phyloP scores from a whole-genome alignment of 2,113 vertebrate species.

The Sisor rabdophorus region DNA sequence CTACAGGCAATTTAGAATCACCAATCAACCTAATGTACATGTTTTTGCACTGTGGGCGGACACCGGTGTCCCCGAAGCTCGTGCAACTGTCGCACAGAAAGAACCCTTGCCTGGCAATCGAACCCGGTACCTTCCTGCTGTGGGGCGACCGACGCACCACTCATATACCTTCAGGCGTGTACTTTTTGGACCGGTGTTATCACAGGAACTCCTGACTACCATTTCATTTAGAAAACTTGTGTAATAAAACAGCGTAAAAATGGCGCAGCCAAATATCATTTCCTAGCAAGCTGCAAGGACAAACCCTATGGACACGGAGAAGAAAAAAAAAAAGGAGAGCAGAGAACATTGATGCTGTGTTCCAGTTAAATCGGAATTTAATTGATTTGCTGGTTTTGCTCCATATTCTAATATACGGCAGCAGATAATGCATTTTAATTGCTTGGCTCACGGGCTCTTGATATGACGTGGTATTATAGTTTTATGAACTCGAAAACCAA shows the following conservation, averaged over 20 bases:
- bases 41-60: no score
- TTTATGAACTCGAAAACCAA: conserved; percentile 46
- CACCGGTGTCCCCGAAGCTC: no score
- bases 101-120: no score
- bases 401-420: conserved; percentile 41
- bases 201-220: neutral
- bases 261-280: neutral
- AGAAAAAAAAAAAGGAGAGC: neutral
- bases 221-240: neutral
- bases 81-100: no score
- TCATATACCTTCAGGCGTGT: neutral
- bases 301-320: neutral
- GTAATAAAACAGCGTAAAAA: neutral
- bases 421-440: conserved; percentile 50
- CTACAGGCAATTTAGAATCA: no score
- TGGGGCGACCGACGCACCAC: no score
- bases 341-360: conserved; percentile 27
- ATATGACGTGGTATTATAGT: conserved; percentile 46
- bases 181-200: neutral
- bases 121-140: no score
- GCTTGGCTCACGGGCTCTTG: conserved; percentile 27
- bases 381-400: conserved; percentile 42
- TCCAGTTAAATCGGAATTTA: conserved; percentile 46
- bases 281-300: conserved; percentile 6
- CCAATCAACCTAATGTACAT: no score